Evolutionary conservation across 2,113 vertebrate species (phyloP).

Genomic region (Ursus arctos): DNA sequence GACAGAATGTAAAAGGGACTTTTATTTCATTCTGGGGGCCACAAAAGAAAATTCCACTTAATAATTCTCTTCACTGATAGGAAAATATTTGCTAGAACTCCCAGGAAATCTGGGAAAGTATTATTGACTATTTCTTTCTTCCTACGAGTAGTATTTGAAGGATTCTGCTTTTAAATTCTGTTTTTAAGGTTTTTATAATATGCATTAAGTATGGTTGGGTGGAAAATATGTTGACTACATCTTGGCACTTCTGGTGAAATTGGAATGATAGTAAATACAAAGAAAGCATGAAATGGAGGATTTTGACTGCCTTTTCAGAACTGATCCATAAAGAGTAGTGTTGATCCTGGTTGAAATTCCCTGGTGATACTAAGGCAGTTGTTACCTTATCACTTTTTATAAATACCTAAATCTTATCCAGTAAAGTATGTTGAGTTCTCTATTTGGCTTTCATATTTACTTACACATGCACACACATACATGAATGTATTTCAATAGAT

Average conservation of each 20-base stretch:
- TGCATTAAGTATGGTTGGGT: not conserved
- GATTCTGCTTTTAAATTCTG: constrained; percentile 5
- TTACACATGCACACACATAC: not conserved
- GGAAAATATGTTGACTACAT: not conserved
- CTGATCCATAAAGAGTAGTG: not conserved
- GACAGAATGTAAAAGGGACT: not conserved
- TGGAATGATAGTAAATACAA: constrained; percentile 8
- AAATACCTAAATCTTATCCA: not conserved
- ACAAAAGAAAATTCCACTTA: not conserved
- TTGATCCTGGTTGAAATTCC: constrained; percentile 36
- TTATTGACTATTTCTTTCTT: constrained; percentile 22
- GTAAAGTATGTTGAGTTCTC: not conserved
- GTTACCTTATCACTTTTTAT: not conserved
- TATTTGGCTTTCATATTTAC: constrained; percentile 6
- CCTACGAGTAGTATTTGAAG: not conserved
- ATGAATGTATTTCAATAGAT: not conserved
- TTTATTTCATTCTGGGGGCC: not conserved
- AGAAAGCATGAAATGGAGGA: not conserved
- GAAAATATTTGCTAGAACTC: constrained; percentile 59
- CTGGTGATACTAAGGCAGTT: not conserved
- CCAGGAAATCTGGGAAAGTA: constrained; percentile 1
- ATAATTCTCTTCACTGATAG: not conserved
- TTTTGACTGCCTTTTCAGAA: constrained; percentile 8
- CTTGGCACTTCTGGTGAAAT: not conserved
- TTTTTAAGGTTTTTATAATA: not conserved